phyloP scores from a whole-genome alignment of 2,888 invertebrate species.

The Chymomyza caudatula region DNA sequence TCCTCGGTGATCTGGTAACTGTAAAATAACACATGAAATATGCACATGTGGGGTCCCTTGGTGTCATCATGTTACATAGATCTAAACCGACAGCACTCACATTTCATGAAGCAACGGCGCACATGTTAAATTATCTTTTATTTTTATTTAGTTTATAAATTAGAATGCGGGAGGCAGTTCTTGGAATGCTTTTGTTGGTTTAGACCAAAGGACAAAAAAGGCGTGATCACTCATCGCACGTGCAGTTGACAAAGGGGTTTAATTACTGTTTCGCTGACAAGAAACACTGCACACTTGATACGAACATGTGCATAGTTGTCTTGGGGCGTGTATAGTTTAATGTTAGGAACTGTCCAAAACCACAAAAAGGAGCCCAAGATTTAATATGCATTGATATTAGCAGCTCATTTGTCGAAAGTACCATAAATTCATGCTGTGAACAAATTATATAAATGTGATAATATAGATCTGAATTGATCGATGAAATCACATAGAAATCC shows the following conservation, averaged over 20 bases:
- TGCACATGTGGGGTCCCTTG: slow-evolving; percentile 57
- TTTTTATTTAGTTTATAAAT: slow-evolving; percentile 58
- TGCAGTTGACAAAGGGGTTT: slow-evolving; percentile 61
- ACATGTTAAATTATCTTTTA: slow-evolving; percentile 48
- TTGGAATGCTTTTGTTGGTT: slow-evolving; percentile 55
- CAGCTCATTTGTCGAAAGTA: neutral
- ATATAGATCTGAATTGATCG: too few species aligned
- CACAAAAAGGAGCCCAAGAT: too few species aligned
- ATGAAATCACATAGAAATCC: too few species aligned
- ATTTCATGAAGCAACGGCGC: slow-evolving; percentile 7
- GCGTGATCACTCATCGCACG: slow-evolving; percentile 55
- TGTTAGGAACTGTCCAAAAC: too few species aligned
- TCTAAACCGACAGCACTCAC: neutral
- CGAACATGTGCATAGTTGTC: neutral
- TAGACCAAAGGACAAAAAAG: slow-evolving; percentile 38
- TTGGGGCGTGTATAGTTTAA: neutral
- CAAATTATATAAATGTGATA: too few species aligned
- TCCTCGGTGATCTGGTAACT: slow-evolving; percentile 47
- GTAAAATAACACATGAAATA: slow-evolving; percentile 56
- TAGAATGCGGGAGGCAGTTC: slow-evolving; percentile 60
- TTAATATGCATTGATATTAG: too few species aligned
- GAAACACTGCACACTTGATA: neutral
- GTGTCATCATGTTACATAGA: slow-evolving; percentile 54
- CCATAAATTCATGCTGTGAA: too few species aligned
- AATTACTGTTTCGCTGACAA: slow-evolving; percentile 47